Conservation (phyloP, 2,888 invertebrate genomes). For the Coenonympha glycerion region DNA sequence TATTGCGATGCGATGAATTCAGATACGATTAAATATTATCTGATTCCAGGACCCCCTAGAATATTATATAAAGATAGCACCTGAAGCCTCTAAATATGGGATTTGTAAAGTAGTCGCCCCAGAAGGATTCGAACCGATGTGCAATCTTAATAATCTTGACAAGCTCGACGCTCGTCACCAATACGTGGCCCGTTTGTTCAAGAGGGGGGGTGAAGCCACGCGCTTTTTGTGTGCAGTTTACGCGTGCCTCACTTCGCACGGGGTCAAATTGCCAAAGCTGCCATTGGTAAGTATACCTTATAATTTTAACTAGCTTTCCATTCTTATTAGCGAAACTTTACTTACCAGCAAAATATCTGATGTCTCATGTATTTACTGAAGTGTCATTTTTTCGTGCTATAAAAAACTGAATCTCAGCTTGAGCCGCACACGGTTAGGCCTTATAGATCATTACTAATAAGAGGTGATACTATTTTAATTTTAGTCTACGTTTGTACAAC, state of each 20-base stretch:
- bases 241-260: constrained; percentile 85
- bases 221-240: constrained; percentile 90
- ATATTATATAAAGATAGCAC: constrained; percentile 87
- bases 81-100: constrained; percentile 86
- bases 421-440: too few species aligned
- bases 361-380: too few species aligned
- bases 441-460: too few species aligned
- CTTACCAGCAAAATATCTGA: too few species aligned
- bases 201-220: constrained; percentile 92
- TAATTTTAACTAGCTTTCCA: too few species aligned
- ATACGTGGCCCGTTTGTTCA: constrained; percentile 89
- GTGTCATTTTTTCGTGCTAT: too few species aligned
- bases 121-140: constrained; percentile 81
- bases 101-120: constrained; percentile 93
- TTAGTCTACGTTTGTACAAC: too few species aligned
- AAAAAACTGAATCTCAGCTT: too few species aligned
- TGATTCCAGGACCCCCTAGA: constrained; percentile 83
- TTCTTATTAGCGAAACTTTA: too few species aligned
- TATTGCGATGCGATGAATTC: too few species aligned
- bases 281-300: not conserved
- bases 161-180: constrained; percentile 92
- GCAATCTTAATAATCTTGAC: constrained; percentile 88
- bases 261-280: constrained; percentile 78
- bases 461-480: too few species aligned
- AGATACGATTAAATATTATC: not conserved